phyloP scores from a whole-genome alignment of 2,113 vertebrate genomes.

The Chaetorhynchus papuensis region DNA sequence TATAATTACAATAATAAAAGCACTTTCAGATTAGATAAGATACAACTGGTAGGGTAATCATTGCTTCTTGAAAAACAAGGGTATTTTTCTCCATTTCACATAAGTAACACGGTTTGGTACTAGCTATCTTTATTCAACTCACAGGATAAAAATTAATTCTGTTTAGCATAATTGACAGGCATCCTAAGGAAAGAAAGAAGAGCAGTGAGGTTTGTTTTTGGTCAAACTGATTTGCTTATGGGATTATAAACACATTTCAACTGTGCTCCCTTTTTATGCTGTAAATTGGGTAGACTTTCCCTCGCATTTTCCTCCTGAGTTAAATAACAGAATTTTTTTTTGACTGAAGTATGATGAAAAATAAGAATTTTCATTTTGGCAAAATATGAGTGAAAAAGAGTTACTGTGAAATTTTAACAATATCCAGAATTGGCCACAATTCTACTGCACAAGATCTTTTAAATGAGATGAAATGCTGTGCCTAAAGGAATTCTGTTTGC shows the following conservation, averaged over 20 bases:
- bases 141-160: not conserved
- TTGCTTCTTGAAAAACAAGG: not conserved
- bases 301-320: not conserved
- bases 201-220: not conserved
- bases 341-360: not conserved
- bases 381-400: not conserved
- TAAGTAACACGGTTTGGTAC: not conserved
- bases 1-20: constrained; percentile 31
- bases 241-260: not conserved
- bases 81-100: not conserved
- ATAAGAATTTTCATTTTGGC: not conserved
- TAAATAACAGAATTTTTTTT: not conserved
- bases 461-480: not conserved
- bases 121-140: not conserved
- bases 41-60: not conserved
- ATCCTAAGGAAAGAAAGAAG: not conserved
- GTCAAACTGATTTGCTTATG: not conserved
- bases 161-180: not conserved
- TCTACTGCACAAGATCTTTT: not conserved
- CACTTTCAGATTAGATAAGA: not conserved
- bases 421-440: not conserved
- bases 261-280: not conserved
- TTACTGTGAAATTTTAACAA: rapidly evolving
- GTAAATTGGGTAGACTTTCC: not conserved
- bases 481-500: not conserved